A percentile compares a stretch with the other conserved stretches of the same genome.
Evolutionary conservation across 1,140 invertebrate species (phyloP).

Genomic region (Streblospio benedicti): DNA sequence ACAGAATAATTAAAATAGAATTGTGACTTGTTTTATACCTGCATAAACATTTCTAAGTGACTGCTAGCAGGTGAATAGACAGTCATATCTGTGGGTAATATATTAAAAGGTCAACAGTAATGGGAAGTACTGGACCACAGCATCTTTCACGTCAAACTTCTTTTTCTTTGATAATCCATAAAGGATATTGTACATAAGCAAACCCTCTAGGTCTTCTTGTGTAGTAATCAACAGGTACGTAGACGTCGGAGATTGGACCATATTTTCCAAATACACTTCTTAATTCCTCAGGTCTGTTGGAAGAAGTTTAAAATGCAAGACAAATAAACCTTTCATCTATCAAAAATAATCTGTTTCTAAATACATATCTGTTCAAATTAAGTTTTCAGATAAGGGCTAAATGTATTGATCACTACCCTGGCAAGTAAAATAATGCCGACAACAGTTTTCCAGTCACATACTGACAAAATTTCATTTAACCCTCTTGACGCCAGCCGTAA

Average conservation of each 20-base stretch:
- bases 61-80: no score
- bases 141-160: no score
- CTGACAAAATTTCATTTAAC: background rate
- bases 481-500: no score
- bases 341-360: background rate
- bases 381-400: background rate
- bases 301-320: background rate
- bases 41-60: no score
- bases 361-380: background rate
- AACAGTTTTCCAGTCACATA: background rate
- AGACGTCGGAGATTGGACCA: conserved; percentile 38
- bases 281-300: conserved; percentile 25
- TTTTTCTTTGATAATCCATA: no score
- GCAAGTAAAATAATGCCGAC: background rate
- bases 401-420: background rate
- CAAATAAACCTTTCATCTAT: background rate
- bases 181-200: conserved; percentile 40
- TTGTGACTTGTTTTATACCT: no score
- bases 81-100: no score
- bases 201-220: conserved; percentile 36
- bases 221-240: conserved; percentile 43
- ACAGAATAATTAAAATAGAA: no score
- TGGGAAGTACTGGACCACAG: no score
- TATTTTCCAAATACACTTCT: conserved; percentile 37
- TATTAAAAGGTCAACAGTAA: no score